Base-by-base conservation (phyloP, 23 tunicate genomes). In the Styela plicata region DNA sequence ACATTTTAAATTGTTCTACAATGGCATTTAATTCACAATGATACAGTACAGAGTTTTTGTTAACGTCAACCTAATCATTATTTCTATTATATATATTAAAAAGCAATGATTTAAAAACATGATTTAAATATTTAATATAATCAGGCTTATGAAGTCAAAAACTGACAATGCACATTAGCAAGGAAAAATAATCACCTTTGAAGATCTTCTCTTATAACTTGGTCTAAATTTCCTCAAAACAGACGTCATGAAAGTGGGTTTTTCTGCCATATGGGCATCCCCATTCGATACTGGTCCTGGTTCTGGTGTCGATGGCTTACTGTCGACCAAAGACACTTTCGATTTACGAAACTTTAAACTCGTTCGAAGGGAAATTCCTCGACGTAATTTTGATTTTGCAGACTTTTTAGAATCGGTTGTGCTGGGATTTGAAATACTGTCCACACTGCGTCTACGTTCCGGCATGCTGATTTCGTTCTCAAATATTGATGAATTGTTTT, bases 381-480 rank as follows among this genome's bases (percentile, higher is more conserved):
- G 64, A 21, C 53, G 30, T 23, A 76, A 29, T 19, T 44, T 36
- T 0, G 81, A 76, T 29, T 76, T 76, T 34, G 70, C 31, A 31
- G 66, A n/a, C 44, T 53, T 76, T 29, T 57, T 24, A 0, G 81
- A 76, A 76, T 44, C 81, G 0, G 64, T 76, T 17, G 66, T 53
- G 26, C 66, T 76, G 1, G 81, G 81, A 22, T 27, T 76, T 21
- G 66, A 52, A 5, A 57, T 27, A 44, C 27, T 76, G 64, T 76
- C 81, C 27, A 76, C 10, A n/a, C 81, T 76, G 24, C 81, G 64
- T 22, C 81, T n/a, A 20, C 81, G 66, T 76, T 36, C 81, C 7
- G 32, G 33, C 63, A 21, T 23, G 33, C 81, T 76, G 57, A 44
- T 44, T 44, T 44, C 57, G 13, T 44, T 44, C 13, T 44, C 57